These are phyloP conservation scores for Tinamus major DNA, from an alignment of 2,797 vertebrate species.

Conservation along the genomic window DNA sequence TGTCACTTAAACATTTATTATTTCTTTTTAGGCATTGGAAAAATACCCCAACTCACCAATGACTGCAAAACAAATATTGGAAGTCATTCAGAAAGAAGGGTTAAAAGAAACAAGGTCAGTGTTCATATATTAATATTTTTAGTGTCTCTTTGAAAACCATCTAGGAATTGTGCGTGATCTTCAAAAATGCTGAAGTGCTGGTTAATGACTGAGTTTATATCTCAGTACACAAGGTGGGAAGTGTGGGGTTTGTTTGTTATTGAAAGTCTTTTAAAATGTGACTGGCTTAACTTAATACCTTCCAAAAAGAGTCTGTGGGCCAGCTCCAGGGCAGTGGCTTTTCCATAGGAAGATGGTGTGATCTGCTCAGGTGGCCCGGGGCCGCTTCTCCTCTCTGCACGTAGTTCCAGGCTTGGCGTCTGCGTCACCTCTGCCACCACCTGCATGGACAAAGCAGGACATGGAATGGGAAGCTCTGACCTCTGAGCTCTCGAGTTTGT, in stretches of 20 bases:
- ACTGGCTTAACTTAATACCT: background rate
- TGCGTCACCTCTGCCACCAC: background rate
- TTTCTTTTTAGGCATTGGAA: slow-evolving; percentile 85
- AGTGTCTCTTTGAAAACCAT: background rate
- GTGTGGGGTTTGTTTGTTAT: background rate
- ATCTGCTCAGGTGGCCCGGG: background rate
- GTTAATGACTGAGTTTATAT: background rate
- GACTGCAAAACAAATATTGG: slow-evolving; percentile 89
- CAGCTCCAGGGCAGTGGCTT: background rate
- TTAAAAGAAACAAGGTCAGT: slow-evolving; percentile 89
- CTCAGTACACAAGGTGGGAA: background rate
- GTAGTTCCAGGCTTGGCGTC: background rate
- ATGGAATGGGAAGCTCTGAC: background rate
- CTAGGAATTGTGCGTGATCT: background rate
- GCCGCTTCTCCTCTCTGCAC: background rate
- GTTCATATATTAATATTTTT: slow-evolving; percentile 34
- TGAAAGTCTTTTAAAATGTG: background rate
- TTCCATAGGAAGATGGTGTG: background rate
- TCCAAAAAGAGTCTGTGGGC: background rate
- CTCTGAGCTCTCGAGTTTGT: background rate
- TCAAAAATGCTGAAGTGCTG: slow-evolving; percentile 11
- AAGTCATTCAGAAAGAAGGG: slow-evolving; percentile 90
- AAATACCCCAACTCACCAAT: slow-evolving; percentile 88
- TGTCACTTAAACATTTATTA: slow-evolving; percentile 60
- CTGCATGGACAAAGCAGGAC: background rate